phyloP scores from a whole-genome alignment of 2,797 vertebrate species.

The Enteromius paludinosus region DNA sequence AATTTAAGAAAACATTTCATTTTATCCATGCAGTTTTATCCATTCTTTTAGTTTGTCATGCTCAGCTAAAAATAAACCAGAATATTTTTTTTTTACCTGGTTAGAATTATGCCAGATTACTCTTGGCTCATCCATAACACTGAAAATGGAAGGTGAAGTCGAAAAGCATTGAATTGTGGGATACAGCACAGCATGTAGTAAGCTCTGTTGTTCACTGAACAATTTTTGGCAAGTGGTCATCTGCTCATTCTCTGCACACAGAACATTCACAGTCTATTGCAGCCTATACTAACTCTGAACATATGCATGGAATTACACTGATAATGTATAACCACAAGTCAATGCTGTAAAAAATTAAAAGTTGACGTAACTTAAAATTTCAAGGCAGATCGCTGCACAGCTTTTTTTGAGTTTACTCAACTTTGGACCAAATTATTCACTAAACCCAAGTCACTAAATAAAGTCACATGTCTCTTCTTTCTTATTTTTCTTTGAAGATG shows the following conservation, averaged over 20 bases:
- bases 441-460: no score
- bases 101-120: neutral
- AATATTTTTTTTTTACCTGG: neutral
- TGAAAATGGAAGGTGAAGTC: neutral
- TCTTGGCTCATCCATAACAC: neutral
- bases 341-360: no score
- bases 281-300: neutral
- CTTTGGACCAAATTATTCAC: no score
- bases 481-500: no score
- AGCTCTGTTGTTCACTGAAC: neutral
- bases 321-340: neutral
- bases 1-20: neutral
- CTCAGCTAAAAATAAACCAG: neutral
- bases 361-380: no score
- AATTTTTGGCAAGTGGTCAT: neutral
- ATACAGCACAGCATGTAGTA: neutral
- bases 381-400: no score
- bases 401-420: no score
- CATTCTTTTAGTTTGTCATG: neutral
- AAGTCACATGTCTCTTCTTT: no score
- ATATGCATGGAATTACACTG: neutral
- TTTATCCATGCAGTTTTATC: neutral
- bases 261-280: neutral
- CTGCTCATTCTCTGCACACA: neutral
- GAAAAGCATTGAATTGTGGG: neutral